These are phyloP conservation scores for Phylloscopus trochiloides DNA, from an alignment of 2,113 vertebrate genomes.

Conservation along the genomic window DNA sequence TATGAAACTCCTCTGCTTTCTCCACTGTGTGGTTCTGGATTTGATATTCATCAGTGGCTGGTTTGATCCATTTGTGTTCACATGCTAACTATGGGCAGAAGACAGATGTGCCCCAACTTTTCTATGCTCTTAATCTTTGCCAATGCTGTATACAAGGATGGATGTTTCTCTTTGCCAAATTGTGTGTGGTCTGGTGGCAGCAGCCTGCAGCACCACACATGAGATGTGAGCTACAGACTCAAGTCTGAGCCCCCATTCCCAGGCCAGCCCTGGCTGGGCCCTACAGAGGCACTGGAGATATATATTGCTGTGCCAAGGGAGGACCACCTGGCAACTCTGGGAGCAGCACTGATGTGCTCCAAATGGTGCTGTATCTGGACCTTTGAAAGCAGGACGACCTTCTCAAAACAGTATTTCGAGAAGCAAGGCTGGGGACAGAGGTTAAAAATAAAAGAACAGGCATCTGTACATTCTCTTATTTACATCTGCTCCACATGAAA, in stretches of 20 bases:
- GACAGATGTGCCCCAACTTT: conserved; percentile 44
- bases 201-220: conserved; percentile 7
- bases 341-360: neutral
- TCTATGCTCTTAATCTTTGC: conserved; percentile 44
- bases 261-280: accelerated
- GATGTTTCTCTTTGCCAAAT: conserved; percentile 5
- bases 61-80: conserved; percentile 26
- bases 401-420: conserved; percentile 18
- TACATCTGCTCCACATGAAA: conserved; percentile 63
- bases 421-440: neutral
- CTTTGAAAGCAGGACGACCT: neutral
- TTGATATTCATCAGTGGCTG: conserved; percentile 25
- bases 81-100: conserved; percentile 30
- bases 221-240: neutral
- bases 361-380: neutral
- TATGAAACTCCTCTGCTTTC: neutral
- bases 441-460: conserved; percentile 45
- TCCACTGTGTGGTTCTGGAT: neutral
- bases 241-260: neutral
- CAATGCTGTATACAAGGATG: neutral
- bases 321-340: neutral
- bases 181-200: conserved; percentile 43
- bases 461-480: conserved; percentile 26
- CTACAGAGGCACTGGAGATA: neutral
- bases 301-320: neutral